phyloP scores from a whole-genome alignment of 2,888 invertebrate species.

The Lasioglossum leucozonium region DNA sequence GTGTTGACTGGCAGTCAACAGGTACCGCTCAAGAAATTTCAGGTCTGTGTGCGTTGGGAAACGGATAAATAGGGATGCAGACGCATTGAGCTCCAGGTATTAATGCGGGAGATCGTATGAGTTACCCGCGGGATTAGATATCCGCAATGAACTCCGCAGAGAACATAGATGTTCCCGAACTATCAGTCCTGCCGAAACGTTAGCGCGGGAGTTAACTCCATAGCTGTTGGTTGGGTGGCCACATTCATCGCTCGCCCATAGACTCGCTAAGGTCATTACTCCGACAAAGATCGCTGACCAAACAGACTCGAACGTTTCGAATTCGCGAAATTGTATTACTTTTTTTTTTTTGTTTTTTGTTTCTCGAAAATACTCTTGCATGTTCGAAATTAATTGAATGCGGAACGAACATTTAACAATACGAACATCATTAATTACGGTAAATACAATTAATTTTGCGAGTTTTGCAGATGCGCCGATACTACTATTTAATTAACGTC shows the following conservation, averaged over 20 bases:
- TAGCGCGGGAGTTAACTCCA: constrained; percentile 19
- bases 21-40: not conserved
- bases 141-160: constrained; percentile 17
- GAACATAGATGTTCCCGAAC: constrained; percentile 19
- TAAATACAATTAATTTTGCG: not conserved
- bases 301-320: not conserved
- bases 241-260: not conserved
- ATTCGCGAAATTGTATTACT: not conserved
- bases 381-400: not conserved
- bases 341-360: too few species aligned
- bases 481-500: not conserved
- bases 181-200: constrained; percentile 29
- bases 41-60: not conserved
- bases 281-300: not conserved
- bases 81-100: constrained; percentile 23
- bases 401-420: not conserved
- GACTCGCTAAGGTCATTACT: not conserved
- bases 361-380: not conserved
- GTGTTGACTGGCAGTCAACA: not conserved
- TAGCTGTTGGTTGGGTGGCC: not conserved
- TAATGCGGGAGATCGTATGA: constrained; percentile 23
- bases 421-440: not conserved
- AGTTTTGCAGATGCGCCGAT: not conserved
- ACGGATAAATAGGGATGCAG: not conserved
- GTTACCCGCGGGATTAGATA: constrained; percentile 18